These are phyloP conservation scores for Arbacia lixula DNA, from an alignment of 53 echinoderm and acorn worm species.

Conservation along the genomic window DNA sequence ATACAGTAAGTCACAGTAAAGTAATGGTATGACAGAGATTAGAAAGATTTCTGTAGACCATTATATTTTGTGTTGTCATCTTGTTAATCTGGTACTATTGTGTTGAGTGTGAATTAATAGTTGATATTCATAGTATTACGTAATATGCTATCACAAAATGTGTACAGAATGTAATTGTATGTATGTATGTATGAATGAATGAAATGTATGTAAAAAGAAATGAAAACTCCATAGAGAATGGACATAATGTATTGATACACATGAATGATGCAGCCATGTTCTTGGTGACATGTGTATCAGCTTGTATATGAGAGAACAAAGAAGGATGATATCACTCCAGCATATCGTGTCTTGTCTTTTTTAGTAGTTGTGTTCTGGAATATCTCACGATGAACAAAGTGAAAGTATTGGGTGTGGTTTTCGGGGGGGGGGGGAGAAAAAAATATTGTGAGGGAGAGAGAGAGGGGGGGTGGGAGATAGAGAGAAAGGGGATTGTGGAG, in stretches of 20 bases:
- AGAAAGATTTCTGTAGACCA: no score
- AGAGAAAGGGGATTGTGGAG: no score
- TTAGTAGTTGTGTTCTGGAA: no score
- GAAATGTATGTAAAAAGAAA: constrained; percentile 6
- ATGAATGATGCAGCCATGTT: background rate
- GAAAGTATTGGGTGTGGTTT: no score
- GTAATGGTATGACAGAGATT: no score
- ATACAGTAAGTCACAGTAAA: no score
- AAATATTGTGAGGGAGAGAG: no score
- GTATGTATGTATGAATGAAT: constrained; percentile 39
- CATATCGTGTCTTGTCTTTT: no score
- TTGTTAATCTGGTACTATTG: constrained; percentile 34
- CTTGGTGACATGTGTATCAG: constrained; percentile 14
- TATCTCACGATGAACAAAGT: no score
- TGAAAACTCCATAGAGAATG: constrained; percentile 1
- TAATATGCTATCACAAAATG: constrained; percentile 24
- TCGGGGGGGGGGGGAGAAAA: no score
- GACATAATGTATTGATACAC: constrained; percentile 10
- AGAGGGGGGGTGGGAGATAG: no score
- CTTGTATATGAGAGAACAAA: constrained; percentile 53
- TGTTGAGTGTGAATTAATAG: constrained; percentile 6
- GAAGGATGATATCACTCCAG: constrained; percentile 24
- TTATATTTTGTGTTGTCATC: constrained; percentile 40
- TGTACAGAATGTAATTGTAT: constrained; percentile 26
- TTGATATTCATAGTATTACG: constrained; percentile 38